Base-by-base conservation (phyloP, 35 echinoderm and acorn worm genomes). In the Lytechinus pictus region DNA sequence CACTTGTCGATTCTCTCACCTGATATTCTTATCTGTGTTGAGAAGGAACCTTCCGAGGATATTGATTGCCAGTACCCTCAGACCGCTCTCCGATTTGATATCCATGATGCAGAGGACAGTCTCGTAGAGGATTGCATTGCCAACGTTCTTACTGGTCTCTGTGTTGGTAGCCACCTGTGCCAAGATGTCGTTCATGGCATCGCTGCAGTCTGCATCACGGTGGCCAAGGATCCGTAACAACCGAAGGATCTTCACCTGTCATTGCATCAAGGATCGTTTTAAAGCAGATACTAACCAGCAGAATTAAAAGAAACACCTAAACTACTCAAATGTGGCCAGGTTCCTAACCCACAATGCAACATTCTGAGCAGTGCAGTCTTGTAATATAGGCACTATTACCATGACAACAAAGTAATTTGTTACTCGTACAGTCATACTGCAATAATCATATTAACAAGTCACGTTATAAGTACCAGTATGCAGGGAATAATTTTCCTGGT, bases 111-210 rank as follows among this genome's bases (percentile, higher is more conserved):
- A 95, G 66, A 99, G 95, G 6, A 99, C 98, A 19, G 98, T 99
- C 95, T 99, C 98, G 79, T 99, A 99, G 29, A 99, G 97, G 95
- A 99, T 99, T 52, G 98, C 98, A 79, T 99, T 99, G 95, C 98
- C 98, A 29, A 99, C 98, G 86, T 99, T 99, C 93, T 99, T 99
- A 94, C 98, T 99, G 27, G 98, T 99, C 87, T 99, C 98, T 54
- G 98, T 98, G 94, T 99, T 98, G 27, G 97, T 99, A 13, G 97
- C 98, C 28, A 98, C 98, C 91, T 99, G 98, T 0, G 98, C 98
- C 89, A 99, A 57, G 86, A 99, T 99, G 95, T 99, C 98, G 61
- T 99, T 99, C 98, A 99, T 99, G 1, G 98, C 98, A 93, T 98
- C 97, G 87, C 97, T 99, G 87, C 95, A 96, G 95, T 99, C 98